Evolutionary conservation across 2,113 vertebrate species (phyloP).

Genomic region (Salvator merianae): DNA sequence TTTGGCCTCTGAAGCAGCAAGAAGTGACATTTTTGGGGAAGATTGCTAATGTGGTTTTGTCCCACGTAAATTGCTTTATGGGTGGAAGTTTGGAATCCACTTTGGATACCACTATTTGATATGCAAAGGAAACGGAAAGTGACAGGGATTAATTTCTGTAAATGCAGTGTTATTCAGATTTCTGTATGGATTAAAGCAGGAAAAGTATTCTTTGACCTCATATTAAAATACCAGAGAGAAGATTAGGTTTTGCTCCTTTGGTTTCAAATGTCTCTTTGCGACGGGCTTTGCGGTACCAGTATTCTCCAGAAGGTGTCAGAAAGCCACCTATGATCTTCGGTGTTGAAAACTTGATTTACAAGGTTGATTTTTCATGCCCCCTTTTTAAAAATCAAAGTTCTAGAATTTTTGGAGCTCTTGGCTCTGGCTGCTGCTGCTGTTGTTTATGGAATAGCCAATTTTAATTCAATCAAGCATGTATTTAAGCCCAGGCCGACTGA

Average conservation of each 20-base stretch:
- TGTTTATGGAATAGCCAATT: slow-evolving; percentile 6
- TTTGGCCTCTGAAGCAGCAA: no score
- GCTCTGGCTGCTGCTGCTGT: background rate
- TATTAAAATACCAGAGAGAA: slow-evolving; percentile 5
- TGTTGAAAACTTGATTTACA: background rate
- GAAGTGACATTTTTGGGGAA: no score
- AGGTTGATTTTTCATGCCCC: background rate
- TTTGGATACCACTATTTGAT: background rate
- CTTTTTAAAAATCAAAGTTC: background rate
- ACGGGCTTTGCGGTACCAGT: background rate
- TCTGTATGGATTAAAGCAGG: background rate
- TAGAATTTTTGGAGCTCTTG: background rate
- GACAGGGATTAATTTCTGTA: background rate
- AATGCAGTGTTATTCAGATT: background rate
- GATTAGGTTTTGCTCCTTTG: background rate
- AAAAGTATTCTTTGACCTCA: background rate
- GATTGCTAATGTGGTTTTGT: no score
- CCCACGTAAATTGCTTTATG: no score
- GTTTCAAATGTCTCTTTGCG: background rate
- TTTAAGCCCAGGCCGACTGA: background rate
- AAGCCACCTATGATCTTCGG: background rate
- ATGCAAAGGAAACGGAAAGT: background rate
- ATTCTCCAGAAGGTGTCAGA: background rate
- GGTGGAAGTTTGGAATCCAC: background rate
- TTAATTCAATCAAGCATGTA: background rate